Evolutionary conservation across 2,113 vertebrate species (phyloP), one percentile per base, ranked within the genome.

Genomic region (Zapornia atra): DNA sequence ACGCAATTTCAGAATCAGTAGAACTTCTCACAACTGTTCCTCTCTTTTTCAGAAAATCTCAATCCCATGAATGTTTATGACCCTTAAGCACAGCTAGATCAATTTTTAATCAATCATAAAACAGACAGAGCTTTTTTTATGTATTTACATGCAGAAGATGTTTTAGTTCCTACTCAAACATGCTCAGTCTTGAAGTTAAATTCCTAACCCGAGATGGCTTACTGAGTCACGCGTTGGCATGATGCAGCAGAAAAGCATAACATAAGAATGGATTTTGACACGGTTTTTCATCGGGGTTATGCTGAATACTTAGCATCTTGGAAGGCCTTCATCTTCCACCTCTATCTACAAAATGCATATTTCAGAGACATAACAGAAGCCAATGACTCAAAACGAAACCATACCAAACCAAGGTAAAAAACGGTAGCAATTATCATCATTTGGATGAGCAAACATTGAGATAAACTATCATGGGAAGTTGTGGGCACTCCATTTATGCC

Each of bases 1-100:
- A 78, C 24, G 86, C 26, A 40, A 85, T 91, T 95, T 84, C 83
- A 86, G 60, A 76, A 92, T 81, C 66, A 65, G 83, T 91, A 81
- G 0, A 61, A 69, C 86, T 95, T 71, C 38, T 93, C 3, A 1
- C 61, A 75, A 38, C 53, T 90, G 36, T 65, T 94, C 34, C 6
- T 1, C 31, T 83, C 68, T 92, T 92, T 86, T 90, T 77, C 56
- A 60, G 66, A 72, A 51, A 69, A 28, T 26, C 6, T 73, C 20
- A 38, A 3, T 54, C 56, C 69, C 44, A 54, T 28, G 56, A 88
- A 70, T 53, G 26, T 71, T 80, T 89, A 77, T 69, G 72, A 50
- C 20, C 88, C 40, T 54, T 51, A 59, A 80, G n/a, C 25, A 93
- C 85, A 89, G 33, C 31, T 64, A 78, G 56, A 92, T 78, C 38